Percentiles rank a stretch among this genome's conserved stretches.
Evolutionary conservation across 2,113 vertebrate genomes (phyloP).

Genomic region (Natator depressus): DNA sequence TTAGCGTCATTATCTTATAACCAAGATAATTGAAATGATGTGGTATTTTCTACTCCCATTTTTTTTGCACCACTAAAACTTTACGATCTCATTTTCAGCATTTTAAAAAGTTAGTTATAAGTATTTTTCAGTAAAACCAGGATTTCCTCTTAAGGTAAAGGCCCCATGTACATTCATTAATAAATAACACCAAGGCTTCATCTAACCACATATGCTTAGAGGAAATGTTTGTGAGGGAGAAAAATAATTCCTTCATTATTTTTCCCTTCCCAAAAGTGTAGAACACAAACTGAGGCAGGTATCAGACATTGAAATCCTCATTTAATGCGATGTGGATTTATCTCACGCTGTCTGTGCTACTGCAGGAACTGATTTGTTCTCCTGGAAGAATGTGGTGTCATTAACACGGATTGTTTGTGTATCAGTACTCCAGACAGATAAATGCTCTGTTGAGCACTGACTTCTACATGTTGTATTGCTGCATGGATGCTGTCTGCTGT

Average conservation of each 20-base stretch:
- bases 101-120: not conserved
- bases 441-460: not conserved
- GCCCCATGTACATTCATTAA: not conserved
- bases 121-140: not conserved
- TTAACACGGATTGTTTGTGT: not conserved
- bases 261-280: not conserved
- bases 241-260: constrained; percentile 28
- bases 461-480: not conserved
- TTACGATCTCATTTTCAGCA: not conserved
- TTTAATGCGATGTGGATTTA: constrained; percentile 1
- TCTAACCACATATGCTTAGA: not conserved
- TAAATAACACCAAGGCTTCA: not conserved
- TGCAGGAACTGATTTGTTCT: constrained; percentile 1
- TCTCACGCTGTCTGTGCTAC: not conserved
- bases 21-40: constrained; percentile 19
- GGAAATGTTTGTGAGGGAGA: constrained; percentile 13
- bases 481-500: not conserved
- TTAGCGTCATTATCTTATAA: not conserved
- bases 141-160: not conserved
- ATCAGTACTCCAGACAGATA: not conserved
- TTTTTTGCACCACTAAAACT: not conserved
- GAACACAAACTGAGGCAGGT: not conserved
- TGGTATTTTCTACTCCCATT: not conserved
- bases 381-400: not conserved
- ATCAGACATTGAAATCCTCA: constrained; percentile 3